Percentiles rank a stretch among this genome's conserved stretches.
phyloP scores from a whole-genome alignment of 2,888 invertebrate species.

The Oeneis ivallda region DNA sequence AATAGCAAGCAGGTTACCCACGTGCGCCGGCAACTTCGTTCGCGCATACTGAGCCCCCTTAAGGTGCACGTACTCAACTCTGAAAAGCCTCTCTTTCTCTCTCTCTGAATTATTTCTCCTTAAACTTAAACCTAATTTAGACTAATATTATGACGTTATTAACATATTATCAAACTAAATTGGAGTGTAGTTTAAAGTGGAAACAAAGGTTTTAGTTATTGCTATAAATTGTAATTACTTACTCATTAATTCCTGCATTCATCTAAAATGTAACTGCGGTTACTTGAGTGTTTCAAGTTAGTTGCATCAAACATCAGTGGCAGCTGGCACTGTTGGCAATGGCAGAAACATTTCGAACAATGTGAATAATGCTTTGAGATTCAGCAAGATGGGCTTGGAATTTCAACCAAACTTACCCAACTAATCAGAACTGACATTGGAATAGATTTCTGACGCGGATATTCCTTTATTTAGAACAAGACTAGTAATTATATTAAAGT shows the following conservation, averaged over 20 bases:
- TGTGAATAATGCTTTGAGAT: constrained; percentile 8
- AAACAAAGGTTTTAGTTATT: too few species aligned
- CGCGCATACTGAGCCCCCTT: too few species aligned
- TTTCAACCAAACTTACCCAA: constrained; percentile 4
- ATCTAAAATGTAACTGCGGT: background rate
- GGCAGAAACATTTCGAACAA: constrained; percentile 6
- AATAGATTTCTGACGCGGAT: background rate
- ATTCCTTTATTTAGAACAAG: background rate
- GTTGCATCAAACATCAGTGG: constrained; percentile 12
- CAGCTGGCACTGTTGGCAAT: constrained; percentile 2
- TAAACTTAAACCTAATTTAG: too few species aligned
- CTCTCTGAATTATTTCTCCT: too few species aligned
- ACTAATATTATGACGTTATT: too few species aligned
- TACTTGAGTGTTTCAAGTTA: background rate
- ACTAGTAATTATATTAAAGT: too few species aligned
- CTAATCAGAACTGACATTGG: background rate
- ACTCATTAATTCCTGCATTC: background rate
- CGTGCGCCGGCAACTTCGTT: too few species aligned
- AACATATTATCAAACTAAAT: too few species aligned
- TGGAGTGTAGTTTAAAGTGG: background rate
- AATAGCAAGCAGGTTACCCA: too few species aligned
- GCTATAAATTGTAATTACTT: too few species aligned
- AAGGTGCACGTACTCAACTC: too few species aligned
- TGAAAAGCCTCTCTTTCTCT: too few species aligned
- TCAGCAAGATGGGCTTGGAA: constrained; percentile 6